phyloP scores from a whole-genome alignment of 2,797 vertebrate species.

The Avahi laniger region DNA sequence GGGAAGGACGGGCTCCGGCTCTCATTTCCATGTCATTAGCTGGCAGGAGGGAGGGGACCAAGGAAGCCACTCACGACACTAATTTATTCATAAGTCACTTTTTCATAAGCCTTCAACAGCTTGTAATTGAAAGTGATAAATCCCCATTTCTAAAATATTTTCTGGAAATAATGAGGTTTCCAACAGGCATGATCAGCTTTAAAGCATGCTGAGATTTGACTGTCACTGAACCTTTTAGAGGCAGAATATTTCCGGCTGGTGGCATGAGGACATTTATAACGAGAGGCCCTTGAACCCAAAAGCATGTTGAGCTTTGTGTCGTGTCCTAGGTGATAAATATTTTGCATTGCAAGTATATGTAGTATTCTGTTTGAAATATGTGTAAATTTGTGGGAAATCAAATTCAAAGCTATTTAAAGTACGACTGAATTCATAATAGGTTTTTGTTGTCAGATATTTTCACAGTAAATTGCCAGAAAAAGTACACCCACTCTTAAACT shows the following conservation, averaged over 20 bases:
- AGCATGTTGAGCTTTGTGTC: not conserved
- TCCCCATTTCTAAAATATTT: slow-evolving; percentile 21
- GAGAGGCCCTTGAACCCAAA: not conserved
- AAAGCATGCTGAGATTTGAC: slow-evolving; percentile 9
- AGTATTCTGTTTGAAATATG: not conserved
- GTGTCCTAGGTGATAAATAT: not conserved
- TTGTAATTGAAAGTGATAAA: slow-evolving; percentile 32
- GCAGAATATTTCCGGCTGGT: not conserved
- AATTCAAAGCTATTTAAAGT: slow-evolving; percentile 6
- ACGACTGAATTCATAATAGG: not conserved
- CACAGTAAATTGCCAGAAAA: not conserved
- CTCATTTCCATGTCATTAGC: not conserved
- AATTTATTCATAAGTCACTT: not conserved
- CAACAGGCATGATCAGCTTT: not conserved
- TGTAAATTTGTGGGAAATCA: not conserved
- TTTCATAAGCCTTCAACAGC: not conserved
- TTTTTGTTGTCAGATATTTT: not conserved
- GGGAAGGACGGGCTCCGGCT: not conserved
- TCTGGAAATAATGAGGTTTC: slow-evolving; percentile 50
- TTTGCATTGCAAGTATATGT: not conserved
- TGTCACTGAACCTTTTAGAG: slow-evolving; percentile 13
- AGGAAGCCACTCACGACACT: not conserved
- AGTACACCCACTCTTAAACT: not conserved
- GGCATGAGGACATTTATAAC: not conserved
- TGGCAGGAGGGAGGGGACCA: not conserved